Base-by-base conservation (phyloP, 2,888 invertebrate species). In the Quadriops clusia region DNA sequence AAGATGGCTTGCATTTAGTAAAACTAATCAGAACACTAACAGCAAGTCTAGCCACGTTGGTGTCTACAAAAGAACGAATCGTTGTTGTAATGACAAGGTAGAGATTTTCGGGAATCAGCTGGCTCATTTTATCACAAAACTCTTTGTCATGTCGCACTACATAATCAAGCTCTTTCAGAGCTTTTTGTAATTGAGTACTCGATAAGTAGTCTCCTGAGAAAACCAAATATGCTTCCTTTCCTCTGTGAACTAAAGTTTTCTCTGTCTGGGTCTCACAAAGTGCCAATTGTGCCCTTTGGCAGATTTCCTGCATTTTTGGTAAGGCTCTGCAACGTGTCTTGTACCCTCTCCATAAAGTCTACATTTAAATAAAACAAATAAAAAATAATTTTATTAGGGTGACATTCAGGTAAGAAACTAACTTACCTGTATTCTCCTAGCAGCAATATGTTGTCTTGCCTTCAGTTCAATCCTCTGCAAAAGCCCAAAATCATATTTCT, bases 11-110 rank as follows among this genome's bases (percentile, higher is more conserved):
- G 43, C 74, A 76, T 33, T 79, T 71, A 7, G 72, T 67, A 38
- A 82, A 57, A 48, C 79, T 81, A 23, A 80, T 69, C 17, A 82
- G 64, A 23, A 80, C 68, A 10, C 67, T 64, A 3, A 68, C 62
- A 1, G 68, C 68, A 9, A 60, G 58, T 23, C 64, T 64, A 25
- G 70, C 61, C 25, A 70, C 63, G 40, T 69, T 65, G 43, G 72
- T 63, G 47, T 75, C 73, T 3, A 74, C 72, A 29, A 70, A 56
- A 14, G 77, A 76, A 38, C 76, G 64, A 47, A 70, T 72, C 2
- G 68, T 50, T 7, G 46, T 42, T 3, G 36, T 43, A 14, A 66
- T 45, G 14, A 58, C 47, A 5, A 49, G 36, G 38, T 64, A 65
- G 9, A 67, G 40, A 17, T 49, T 50, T n/a, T 55, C 46, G 2